phyloP scores from a whole-genome alignment of 2,113 vertebrate genomes.

The Mus pahari region DNA sequence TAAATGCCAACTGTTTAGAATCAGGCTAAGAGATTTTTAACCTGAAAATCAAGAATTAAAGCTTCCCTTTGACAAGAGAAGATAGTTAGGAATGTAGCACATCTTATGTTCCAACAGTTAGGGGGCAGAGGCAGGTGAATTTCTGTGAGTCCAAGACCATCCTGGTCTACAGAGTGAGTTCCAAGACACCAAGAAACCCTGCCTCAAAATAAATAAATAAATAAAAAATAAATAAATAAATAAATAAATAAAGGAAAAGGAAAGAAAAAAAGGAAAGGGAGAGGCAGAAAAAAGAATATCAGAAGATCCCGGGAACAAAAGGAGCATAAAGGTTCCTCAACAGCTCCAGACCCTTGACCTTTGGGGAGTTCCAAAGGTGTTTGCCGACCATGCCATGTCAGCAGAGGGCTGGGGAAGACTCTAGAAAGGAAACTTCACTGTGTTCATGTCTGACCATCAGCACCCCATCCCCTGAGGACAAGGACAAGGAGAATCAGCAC shows the following conservation, averaged over 20 bases:
- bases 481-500: fast-evolving
- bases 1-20: constrained; percentile 9
- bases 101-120: neutral
- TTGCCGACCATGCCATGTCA: constrained; percentile 73
- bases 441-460: constrained; percentile 14
- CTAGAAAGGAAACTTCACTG: constrained; percentile 49
- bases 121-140: neutral
- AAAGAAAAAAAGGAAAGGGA: neutral
- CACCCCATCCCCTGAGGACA: constrained; percentile 65
- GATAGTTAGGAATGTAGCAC: neutral
- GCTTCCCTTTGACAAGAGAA: neutral
- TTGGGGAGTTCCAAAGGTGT: constrained; percentile 82
- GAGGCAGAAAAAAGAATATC: neutral
- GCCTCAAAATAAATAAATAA: too few species aligned
- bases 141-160: neutral
- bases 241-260: too few species aligned
- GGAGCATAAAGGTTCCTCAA: constrained; percentile 78
- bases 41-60: neutral
- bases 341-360: constrained; percentile 83
- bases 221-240: fast-evolving
- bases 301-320: constrained; percentile 51
- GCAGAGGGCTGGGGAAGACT: constrained; percentile 73
- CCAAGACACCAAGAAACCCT: neutral
- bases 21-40: neutral
- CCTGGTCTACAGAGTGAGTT: neutral